phyloP scores from a whole-genome alignment of 1,140 invertebrate species.

The Tribolium castaneum region DNA sequence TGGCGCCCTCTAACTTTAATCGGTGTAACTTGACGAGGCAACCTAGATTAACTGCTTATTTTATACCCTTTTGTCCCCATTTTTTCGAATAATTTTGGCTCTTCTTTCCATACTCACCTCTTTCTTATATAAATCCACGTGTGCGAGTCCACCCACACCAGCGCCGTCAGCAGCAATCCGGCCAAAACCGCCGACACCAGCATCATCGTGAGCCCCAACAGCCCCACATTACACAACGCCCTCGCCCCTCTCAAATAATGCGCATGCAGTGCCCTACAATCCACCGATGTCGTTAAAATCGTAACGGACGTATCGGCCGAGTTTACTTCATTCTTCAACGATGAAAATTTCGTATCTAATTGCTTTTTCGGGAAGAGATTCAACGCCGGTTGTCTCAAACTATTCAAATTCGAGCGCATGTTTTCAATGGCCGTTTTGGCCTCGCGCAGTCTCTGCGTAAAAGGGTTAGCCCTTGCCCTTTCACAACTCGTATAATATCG shows the following conservation, averaged over 20 bases:
- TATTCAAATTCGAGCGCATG: conserved; percentile 74
- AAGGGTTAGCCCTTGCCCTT: conserved; percentile 79
- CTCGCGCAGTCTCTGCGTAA: conserved; percentile 79
- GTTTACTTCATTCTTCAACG: conserved; percentile 78
- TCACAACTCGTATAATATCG: conserved; percentile 88
- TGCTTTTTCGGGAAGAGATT: conserved; percentile 68
- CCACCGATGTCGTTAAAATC: conserved; percentile 76
- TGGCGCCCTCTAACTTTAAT: no score
- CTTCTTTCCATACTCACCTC: no score
- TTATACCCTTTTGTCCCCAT: no score
- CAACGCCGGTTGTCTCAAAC: conserved; percentile 71
- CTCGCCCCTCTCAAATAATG: conserved; percentile 82
- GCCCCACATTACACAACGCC: conserved; percentile 82
- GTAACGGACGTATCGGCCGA: conserved; percentile 71
- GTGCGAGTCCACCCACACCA: conserved; percentile 94
- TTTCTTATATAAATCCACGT: conserved; percentile 97
- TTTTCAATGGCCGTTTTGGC: conserved; percentile 78
- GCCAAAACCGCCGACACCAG: conserved; percentile 84
- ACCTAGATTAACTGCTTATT: no score
- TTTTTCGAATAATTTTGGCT: no score
- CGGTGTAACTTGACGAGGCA: no score
- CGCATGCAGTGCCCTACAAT: conserved; percentile 82
- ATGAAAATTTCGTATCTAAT: conserved; percentile 76
- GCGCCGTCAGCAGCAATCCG: conserved; percentile 88
- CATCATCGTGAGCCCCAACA: conserved; percentile 86